Evolutionary conservation across 1,140 invertebrate species (phyloP), one percentile per base, ranked within the genome.

Genomic region (Manduca sexta): DNA sequence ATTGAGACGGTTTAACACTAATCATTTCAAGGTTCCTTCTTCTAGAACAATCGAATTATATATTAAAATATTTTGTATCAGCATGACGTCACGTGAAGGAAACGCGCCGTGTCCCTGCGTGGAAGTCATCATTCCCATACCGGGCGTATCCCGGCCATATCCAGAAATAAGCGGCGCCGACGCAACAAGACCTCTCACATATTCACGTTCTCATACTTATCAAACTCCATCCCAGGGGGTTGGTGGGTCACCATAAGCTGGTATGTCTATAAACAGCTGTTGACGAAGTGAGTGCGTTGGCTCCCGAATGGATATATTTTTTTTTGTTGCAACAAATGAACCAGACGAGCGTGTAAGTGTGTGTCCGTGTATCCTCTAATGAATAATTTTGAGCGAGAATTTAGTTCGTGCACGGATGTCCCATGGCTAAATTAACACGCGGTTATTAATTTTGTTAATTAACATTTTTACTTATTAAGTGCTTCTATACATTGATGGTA

Each of bases 61-160:
- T n/a, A n/a, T n/a, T n/a, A n/a, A n/a, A n/a, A n/a, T n/a, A n/a
- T n/a, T n/a, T n/a, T n/a, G n/a, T n/a, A 44, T 68, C 59, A 73
- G 74, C 68, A 58, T 81, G 77, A 78, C 73, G 71, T 76, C 74
- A 76, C 48, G 4, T 48, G 44, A 50, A 76, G 74, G 74, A 80
- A 80, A 69, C 71, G 60, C 62, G 57, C 49, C 71, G 57, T 76
- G 74, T 75, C 71, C 62, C 62, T 54, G 64, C 57, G 60, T 55
- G 72, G 74, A 77, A 77, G 70, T 73, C 65, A 64, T 69, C 66
- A 70, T 76, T 81, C 72, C 77, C 77, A 78, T 76, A 69, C 55
- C 45, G 60, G 42, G 46, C 21, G 44, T 54, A 55, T 49, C 43
- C 35, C 41, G 34, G 35, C 43, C 50, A 59, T 57, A 58, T 67